phyloP scores from a whole-genome alignment of 1,140 invertebrate species.

The Papilio polytes region DNA sequence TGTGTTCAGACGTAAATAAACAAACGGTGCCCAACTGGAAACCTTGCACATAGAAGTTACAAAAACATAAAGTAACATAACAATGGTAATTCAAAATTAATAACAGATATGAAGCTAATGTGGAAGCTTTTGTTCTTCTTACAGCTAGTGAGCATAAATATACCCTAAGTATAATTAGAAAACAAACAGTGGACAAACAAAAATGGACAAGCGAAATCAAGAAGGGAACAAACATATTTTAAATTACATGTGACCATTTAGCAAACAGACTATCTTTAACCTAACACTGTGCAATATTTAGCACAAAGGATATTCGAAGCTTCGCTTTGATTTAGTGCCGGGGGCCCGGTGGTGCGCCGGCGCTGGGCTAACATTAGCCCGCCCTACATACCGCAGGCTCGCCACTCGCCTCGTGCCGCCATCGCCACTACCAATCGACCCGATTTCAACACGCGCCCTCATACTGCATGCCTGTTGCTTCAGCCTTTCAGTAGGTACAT shows the following conservation, averaged over 20 bases:
- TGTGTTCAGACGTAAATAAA: not conserved
- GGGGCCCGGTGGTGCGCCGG: conserved; percentile 58
- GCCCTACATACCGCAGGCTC: conserved; percentile 74
- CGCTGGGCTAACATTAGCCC: conserved; percentile 75
- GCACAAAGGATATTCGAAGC: conserved; percentile 27
- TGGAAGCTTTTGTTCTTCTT: not conserved
- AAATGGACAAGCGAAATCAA: no score
- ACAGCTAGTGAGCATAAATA: no score
- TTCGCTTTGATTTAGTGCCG: conserved; percentile 30
- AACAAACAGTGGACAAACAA: no score
- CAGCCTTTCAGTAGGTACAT: conserved; percentile 34
- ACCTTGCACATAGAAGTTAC: not conserved
- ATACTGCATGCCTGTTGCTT: conserved; percentile 37
- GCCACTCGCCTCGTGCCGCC: conserved; percentile 31
- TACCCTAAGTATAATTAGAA: no score
- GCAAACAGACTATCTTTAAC: conserved; percentile 2
- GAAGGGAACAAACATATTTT: no score
- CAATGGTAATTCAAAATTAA: not conserved
- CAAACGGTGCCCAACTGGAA: not conserved
- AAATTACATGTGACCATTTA: not conserved
- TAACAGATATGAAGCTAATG: not conserved
- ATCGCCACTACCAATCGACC: conserved; percentile 67
- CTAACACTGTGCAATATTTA: conserved; percentile 26
- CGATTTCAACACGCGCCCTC: conserved; percentile 63
- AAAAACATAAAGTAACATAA: not conserved